Evolutionary conservation across 1,140 invertebrate genomes (phyloP), one percentile per base, ranked within the genome.

Genomic region (Micrasema minimum): DNA sequence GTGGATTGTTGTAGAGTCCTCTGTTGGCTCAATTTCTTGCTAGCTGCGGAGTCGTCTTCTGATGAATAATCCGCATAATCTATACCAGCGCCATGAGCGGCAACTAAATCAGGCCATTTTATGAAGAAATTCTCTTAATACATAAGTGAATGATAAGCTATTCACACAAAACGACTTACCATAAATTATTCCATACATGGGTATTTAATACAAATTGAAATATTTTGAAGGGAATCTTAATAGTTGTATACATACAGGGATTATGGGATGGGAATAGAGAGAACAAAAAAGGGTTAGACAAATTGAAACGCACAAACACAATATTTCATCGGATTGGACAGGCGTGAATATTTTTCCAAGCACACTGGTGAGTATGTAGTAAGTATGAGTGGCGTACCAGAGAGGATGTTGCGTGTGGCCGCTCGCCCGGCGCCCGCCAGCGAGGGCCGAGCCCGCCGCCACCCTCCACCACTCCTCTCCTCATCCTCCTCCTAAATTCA

Each of bases 61-160:
- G 81, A 76, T 31, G 81, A 82, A 68, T 84, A 85, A 57, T 80
- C 67, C 16, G 82, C 79, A 75, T 85, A 85, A 70, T 81, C 83
- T 77, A 87, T 82, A 51, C 80, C 85, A 46, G 84, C 80, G 22
- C 83, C 81, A 68, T 87, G 84, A n/a, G 86, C 81, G 57, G 83
- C 79, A 74, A 83, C 85, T 80, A 81, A 79, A 22, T 61, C 55
- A 65, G 31, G 26, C 26, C 26, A 31, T 31, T 31, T 31, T 31
- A 4, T 31, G 7, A 31, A 31, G 26, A 31, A 31, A 31, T 4
- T 31, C 2, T 31, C 26, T 31, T 31, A 31, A 31, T 23, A 67
- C 51, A 38, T 41, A 12, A n/a, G 26, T 12, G 31, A 65, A 46
- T 31, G 3, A 31, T 4, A 31, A 31, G n/a, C n/a, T n/a, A n/a